Evolutionary conservation across 2,888 invertebrate genomes (phyloP), one percentile per base, ranked within the genome.

Genomic region (Eurois occulta): DNA sequence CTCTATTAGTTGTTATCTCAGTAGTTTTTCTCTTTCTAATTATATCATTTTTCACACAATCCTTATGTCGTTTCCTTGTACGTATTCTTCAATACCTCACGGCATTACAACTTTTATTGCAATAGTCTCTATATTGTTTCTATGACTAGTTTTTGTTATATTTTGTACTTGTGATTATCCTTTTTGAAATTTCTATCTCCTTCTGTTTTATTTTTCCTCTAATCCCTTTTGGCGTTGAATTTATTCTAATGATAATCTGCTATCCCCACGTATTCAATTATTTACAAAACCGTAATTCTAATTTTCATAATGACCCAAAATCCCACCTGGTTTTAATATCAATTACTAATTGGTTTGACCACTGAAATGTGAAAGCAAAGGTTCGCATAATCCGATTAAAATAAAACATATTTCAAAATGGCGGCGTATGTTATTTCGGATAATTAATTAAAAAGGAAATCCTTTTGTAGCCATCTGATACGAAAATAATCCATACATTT

Each of bases 341-440:
- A 65, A 66, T 48, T 72, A 62, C 68, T 76, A 82, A 84, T 79
- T 77, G 58, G 52, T 79, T 35, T 67, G 41, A 43, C 58, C 67
- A 77, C 52, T 75, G 69, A 62, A 68, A 72, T 68, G 67, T 70
- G n/a, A 74, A 78, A 71, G 66, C 60, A 62, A 46, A 65, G 62
- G 67, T 66, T 70, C 58, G 38, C 58, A 38, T 86, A 88, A 87
- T 83, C 87, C 65, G 77, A 81, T 85, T 75, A 73, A 76, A 87
- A 78, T 76, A 65, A 79, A 86, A 83, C 46, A 67, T 67, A 48
- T 65, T 62, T 32, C 64, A 68, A 83, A 84, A 78, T 58, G 46
- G 55, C 38, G 2, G 28, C 32, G 24, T 77, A 48, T 70, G 13
- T 46, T 58, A 28, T 55, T n/a, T 68, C 46, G 24, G 35, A 80